Evolutionary conservation across 2,797 vertebrate species (phyloP).

Genomic region (Propithecus perrieri): DNA sequence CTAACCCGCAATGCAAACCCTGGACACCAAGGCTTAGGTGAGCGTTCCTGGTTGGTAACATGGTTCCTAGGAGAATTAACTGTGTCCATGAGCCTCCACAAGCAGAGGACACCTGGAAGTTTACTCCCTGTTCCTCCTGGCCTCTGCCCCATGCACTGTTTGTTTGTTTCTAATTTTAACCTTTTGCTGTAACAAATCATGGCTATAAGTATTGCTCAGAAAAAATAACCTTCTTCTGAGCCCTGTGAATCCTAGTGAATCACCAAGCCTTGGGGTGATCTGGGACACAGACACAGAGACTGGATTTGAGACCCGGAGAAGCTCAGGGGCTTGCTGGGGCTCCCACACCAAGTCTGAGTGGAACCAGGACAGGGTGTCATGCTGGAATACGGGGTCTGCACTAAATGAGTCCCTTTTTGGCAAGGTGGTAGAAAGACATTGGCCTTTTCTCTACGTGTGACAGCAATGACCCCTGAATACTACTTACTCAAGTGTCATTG

Average conservation of each 20-base stretch:
- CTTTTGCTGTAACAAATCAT: not conserved
- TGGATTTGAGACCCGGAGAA: not conserved
- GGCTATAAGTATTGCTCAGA: not conserved
- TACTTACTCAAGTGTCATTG: not conserved
- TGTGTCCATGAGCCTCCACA: rapidly evolving
- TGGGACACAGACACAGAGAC: not conserved
- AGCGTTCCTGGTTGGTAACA: not conserved
- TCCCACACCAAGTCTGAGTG: not conserved
- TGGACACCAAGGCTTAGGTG: no score
- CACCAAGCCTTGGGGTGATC: not conserved
- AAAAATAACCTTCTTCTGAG: not conserved
- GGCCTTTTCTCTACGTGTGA: not conserved
- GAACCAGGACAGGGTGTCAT: rapidly evolving
- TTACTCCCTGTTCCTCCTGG: no score
- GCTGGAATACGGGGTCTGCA: not conserved
- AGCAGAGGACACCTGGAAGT: not conserved
- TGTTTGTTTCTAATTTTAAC: not conserved
- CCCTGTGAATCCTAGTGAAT: not conserved
- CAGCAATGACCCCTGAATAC: not conserved
- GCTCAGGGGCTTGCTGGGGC: not conserved
- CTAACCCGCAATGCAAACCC: not conserved
- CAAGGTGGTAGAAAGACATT: rapidly evolving
- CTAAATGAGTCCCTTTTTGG: not conserved
- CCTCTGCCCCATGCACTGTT: not conserved
- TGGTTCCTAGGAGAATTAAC: not conserved